Percentiles rank a stretch among this genome's conserved stretches.
phyloP scores from a whole-genome alignment of 2,797 vertebrate genomes.

The Morus bassanus region DNA sequence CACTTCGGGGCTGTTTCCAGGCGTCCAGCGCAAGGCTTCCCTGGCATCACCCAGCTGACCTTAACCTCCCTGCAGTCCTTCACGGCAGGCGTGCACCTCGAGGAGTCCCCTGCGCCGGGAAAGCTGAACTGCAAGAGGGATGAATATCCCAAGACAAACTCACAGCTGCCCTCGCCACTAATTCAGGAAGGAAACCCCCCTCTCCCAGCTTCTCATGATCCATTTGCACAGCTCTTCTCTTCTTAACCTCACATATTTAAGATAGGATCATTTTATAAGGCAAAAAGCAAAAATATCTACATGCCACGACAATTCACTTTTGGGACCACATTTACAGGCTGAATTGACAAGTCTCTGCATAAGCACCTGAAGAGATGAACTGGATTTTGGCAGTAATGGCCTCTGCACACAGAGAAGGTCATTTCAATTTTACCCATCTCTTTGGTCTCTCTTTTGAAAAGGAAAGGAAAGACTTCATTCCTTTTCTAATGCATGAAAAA shows the following conservation, averaged over 20 bases:
- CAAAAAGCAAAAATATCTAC: background rate
- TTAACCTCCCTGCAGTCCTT: background rate
- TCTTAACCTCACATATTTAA: background rate
- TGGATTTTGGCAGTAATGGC: background rate
- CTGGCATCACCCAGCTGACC: background rate
- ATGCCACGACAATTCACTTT: background rate
- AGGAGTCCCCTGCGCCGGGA: accelerated
- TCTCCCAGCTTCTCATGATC: background rate
- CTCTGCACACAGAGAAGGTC: background rate
- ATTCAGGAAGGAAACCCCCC: background rate
- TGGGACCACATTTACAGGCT: background rate
- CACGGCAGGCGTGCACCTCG: background rate
- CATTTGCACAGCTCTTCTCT: background rate
- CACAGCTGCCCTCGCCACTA: background rate
- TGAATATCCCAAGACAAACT: accelerated
- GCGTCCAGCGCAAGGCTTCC: background rate
- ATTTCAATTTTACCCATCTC: background rate
- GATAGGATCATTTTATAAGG: accelerated
- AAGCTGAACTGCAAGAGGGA: background rate
- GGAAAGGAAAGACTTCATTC: background rate
- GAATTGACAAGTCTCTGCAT: background rate
- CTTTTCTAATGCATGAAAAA: background rate
- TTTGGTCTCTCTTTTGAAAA: no score
- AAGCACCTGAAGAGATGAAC: background rate
- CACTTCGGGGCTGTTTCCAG: background rate